A percentile compares a stretch with the other conserved stretches of the same genome.
Evolutionary conservation across 2,113 vertebrate genomes (phyloP).

Genomic region (Gymnorhina tibicen): DNA sequence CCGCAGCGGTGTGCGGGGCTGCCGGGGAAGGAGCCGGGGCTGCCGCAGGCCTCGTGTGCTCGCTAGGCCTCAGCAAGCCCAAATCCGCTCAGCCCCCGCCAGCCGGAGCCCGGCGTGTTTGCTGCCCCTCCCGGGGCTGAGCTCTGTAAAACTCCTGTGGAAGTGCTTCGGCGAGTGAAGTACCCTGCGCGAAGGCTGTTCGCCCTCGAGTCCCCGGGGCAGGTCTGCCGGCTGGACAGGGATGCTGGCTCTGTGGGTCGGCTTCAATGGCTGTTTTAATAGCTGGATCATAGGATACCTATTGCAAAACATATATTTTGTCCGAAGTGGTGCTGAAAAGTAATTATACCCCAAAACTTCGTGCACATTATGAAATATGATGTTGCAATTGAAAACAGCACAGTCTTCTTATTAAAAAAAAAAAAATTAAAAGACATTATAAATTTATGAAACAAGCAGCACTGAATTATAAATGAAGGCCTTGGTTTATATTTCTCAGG

Average conservation of each 20-base stretch:
- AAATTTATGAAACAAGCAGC: conserved; percentile 28
- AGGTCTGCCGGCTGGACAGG: not conserved
- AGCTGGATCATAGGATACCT: not conserved
- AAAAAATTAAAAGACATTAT: not conserved
- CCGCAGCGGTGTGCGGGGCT: not conserved
- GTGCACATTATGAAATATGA: not conserved
- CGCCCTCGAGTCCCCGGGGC: fast-evolving
- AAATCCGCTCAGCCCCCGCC: not conserved
- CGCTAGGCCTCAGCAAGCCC: conserved; percentile 37
- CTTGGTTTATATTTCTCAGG: conserved; percentile 33
- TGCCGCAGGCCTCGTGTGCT: conserved; percentile 13
- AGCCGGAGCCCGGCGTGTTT: not conserved
- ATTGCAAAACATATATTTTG: fast-evolving
- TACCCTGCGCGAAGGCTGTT: not conserved
- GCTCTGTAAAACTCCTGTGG: not conserved
- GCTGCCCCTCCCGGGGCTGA: not conserved
- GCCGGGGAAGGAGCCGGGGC: not conserved
- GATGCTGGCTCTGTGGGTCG: not conserved
- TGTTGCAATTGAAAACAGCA: not conserved
- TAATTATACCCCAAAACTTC: not conserved
- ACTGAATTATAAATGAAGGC: conserved; percentile 71
- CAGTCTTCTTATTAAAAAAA: not conserved
- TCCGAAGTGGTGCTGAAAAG: not conserved
- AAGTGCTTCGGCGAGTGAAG: fast-evolving
- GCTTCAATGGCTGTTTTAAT: fast-evolving